These are phyloP conservation scores for Drosophila ogumai DNA, from an alignment of 1,140 invertebrate species.

Conservation along the genomic window DNA sequence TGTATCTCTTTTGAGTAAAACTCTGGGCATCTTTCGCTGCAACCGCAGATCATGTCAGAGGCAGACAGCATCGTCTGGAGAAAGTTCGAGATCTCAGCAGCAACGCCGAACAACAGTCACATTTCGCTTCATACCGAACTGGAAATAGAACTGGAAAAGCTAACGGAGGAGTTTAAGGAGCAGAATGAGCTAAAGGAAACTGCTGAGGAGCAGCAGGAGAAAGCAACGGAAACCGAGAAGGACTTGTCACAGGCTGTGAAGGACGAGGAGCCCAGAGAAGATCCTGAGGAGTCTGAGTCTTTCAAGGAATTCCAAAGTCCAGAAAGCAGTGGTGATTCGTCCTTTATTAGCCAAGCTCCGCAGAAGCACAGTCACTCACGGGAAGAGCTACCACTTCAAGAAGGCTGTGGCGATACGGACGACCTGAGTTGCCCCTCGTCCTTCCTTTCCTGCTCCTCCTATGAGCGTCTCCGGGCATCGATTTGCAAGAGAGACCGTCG, in stretches of 20 bases:
- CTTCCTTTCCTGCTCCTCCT: constrained; percentile 48
- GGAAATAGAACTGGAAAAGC: constrained; percentile 6
- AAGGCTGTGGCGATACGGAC: constrained; percentile 3
- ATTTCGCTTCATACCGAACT: background rate
- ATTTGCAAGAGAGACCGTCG: constrained; percentile 18
- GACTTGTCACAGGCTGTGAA: no score
- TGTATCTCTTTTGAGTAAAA: background rate
- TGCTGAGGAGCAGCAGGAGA: background rate
- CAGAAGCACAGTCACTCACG: background rate
- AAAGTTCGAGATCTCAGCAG: constrained; percentile 15
- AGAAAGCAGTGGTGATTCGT: background rate
- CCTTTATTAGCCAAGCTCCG: no score
- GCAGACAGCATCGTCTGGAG: constrained; percentile 9
- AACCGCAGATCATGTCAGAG: constrained; percentile 33
- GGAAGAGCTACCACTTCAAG: background rate
- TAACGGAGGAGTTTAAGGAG: background rate
- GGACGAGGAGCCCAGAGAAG: no score
- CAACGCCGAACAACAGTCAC: constrained; percentile 12
- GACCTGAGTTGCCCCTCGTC: constrained; percentile 23
- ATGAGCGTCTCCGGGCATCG: constrained; percentile 20
- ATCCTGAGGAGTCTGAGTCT: background rate
- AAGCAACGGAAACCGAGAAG: background rate
- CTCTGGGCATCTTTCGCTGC: background rate
- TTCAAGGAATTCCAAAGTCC: background rate
- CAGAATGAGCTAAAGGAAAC: background rate